Evolutionary conservation across 2,888 invertebrate species (phyloP), one percentile per base, ranked within the genome.

Genomic region (Taenaris catops): DNA sequence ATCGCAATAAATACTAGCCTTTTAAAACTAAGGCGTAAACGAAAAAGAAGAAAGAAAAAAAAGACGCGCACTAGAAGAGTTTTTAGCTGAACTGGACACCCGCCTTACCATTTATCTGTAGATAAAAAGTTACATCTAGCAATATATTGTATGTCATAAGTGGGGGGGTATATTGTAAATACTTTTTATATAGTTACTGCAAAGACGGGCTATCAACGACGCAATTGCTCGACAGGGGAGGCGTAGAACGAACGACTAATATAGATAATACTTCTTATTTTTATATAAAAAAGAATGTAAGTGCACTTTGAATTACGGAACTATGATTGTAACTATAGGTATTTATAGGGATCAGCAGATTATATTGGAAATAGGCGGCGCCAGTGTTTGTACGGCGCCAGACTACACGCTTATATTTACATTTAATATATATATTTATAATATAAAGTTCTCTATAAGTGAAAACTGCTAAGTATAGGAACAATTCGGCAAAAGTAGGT

Each of bases 281-380:
- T 74, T 67, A 69, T 64, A 58, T 58, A 66, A 62, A 38, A 63
- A 68, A n/a, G n/a, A 69, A 73, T 66, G 68, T 86, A 86, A 86
- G 86, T 84, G 86, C 86, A 86, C 86, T 86, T 86, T 72, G 69
- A 76, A 55, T 75, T 80, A 80, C 55, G 81, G 83, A 84, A 83
- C 84, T 81, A 83, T 75, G 47, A 48, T 56, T 63, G 58, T 67
- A 64, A 58, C 58, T 65, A 44, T 46, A 44, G 46, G 40, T 37
- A 69, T 59, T 67, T 44, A 49, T 46, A 39, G 50, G 48, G 49
- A 48, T 42, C 44, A 41, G 50, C 51, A 50, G 55, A 48, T 44
- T 46, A 48, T 38, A 42, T 42, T 34, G 38, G 31, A 9, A 20
- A 23, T 25, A 19, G 23, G 26, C 14, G 38, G 34, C n/a, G n/a